These are phyloP conservation scores for Notiomystis cincta DNA, from an alignment of 2,113 vertebrate genomes.

Conservation along the genomic window DNA sequence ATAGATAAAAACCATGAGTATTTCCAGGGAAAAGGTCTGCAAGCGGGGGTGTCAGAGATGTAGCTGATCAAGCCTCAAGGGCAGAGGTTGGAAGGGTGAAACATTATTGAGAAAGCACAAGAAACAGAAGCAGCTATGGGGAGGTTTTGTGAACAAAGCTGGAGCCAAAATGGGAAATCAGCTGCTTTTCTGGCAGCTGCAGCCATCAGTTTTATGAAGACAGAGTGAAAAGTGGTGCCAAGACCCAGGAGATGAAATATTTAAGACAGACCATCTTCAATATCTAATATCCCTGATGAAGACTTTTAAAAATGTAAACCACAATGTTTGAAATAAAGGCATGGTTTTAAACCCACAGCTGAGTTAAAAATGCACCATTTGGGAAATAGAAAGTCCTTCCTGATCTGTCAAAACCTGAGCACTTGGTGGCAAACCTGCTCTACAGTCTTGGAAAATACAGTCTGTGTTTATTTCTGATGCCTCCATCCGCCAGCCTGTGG, in stretches of 20 bases:
- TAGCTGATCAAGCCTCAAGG: background rate
- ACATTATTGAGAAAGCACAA: background rate
- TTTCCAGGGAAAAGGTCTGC: background rate
- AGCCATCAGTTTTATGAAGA: background rate
- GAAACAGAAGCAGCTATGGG: background rate
- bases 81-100: background rate
- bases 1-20: fast-evolving
- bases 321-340: background rate
- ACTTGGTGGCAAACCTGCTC: background rate
- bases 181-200: background rate
- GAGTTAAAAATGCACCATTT: background rate
- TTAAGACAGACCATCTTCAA: background rate
- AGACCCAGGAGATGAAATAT: background rate
- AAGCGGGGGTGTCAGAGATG: background rate
- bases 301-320: background rate
- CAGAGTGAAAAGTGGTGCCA: background rate
- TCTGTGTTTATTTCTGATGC: background rate
- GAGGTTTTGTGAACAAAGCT: background rate
- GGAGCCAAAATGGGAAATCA: background rate
- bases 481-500: background rate
- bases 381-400: background rate
- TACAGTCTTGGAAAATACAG: background rate
- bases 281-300: background rate
- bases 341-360: background rate
- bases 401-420: background rate